Conservation (phyloP, 2,888 invertebrate species). For the Agriotes lineatus region DNA sequence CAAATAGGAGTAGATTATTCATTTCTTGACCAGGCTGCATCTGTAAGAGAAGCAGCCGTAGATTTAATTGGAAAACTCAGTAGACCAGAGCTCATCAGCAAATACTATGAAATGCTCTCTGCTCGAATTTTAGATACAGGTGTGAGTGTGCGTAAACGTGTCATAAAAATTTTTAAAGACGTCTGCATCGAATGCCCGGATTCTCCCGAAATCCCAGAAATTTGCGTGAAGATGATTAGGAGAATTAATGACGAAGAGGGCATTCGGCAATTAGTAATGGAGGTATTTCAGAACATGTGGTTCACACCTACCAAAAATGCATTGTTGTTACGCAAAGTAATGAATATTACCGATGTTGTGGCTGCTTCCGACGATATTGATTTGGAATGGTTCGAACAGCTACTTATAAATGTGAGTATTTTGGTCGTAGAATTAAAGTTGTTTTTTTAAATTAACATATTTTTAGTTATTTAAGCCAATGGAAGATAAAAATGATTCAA, state of each 20-base stretch:
- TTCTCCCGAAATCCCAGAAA: constrained; percentile 96
- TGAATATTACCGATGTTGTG: constrained; percentile 97
- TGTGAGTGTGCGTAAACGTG: constrained; percentile 98
- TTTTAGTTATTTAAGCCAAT: constrained; percentile 89
- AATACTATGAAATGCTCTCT: constrained; percentile 96
- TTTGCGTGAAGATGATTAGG: constrained; percentile 98
- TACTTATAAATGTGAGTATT: constrained; percentile 85
- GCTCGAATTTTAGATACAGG: constrained; percentile 97
- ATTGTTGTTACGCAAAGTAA: constrained; percentile 82
- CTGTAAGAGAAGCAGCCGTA: constrained; percentile 98
- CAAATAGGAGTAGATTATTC: constrained; percentile 95
- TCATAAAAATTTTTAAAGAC: constrained; percentile 98
- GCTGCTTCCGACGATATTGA: constrained; percentile 91
- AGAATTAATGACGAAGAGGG: constrained; percentile 99
- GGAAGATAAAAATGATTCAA: constrained; percentile 90
- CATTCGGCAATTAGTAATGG: constrained; percentile 95
- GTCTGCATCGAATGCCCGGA: constrained; percentile 98
- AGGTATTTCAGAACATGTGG: constrained; percentile 99
- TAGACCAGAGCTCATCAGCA: constrained; percentile 95
- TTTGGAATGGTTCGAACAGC: constrained; percentile 94
- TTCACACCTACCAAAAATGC: constrained; percentile 88
- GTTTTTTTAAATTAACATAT: constrained; percentile 6
- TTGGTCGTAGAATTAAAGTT: not conserved
- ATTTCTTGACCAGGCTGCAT: constrained; percentile 96
- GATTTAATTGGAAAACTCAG: constrained; percentile 98